Percentiles rank a stretch among this genome's conserved stretches.
Evolutionary conservation across 2,113 vertebrate genomes (phyloP).

Genomic region (Prionailurus bengalensis): DNA sequence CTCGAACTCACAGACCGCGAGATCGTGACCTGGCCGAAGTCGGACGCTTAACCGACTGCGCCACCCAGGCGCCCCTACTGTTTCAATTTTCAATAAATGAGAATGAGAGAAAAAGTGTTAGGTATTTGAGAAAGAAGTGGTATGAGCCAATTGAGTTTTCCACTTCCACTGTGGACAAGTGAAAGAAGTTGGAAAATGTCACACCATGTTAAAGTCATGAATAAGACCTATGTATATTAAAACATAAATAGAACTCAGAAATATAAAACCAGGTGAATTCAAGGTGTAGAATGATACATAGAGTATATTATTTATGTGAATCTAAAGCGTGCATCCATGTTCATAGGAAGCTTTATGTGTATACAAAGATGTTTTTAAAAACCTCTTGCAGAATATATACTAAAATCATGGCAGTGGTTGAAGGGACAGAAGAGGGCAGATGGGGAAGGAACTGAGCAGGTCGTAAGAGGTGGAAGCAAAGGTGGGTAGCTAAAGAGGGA

Average conservation of each 20-base stretch:
- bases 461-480: neutral
- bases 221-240: neutral
- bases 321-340: neutral
- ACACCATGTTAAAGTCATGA: neutral
- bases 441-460: neutral
- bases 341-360: neutral
- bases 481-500: neutral
- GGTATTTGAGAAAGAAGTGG: neutral
- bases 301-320: neutral
- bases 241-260: neutral
- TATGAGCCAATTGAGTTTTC: neutral
- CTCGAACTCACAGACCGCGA: no score
- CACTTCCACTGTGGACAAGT: neutral
- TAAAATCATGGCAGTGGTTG: neutral
- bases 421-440: no score
- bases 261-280: neutral
- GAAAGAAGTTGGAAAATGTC: neutral
- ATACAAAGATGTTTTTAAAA: neutral
- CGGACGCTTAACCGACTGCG: no score
- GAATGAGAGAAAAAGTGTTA: neutral
- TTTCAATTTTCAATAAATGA: slow-evolving; percentile 29
- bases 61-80: neutral
- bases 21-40: no score
- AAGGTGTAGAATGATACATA: neutral
- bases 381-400: neutral